Evolutionary conservation across 2,888 invertebrate species (phyloP).

Genomic region (Hirtodrosophila cameraria): DNA sequence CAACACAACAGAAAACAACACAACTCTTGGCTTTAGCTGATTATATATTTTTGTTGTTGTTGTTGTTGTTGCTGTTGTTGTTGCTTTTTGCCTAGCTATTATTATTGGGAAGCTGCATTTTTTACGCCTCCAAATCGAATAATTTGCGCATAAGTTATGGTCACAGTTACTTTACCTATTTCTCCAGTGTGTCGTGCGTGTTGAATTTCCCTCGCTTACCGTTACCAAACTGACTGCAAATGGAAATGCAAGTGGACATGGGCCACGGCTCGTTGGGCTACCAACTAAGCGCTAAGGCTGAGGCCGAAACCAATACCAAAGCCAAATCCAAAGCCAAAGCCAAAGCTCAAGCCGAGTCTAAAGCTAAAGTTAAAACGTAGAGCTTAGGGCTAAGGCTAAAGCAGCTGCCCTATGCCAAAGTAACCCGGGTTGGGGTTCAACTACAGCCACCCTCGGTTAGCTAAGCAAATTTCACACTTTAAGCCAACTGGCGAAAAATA

Average conservation of each 20-base stretch:
- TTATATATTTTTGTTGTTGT: no score
- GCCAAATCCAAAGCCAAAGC: slow-evolving; percentile 13
- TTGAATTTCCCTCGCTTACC: slow-evolving; percentile 73
- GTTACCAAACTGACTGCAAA: slow-evolving; percentile 52
- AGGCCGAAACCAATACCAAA: slow-evolving; percentile 15
- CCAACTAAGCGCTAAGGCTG: slow-evolving; percentile 58
- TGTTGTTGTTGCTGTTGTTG: no score
- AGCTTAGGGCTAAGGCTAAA: slow-evolving; percentile 30
- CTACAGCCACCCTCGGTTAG: slow-evolving; percentile 27
- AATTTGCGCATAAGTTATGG: slow-evolving; percentile 82
- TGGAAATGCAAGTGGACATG: slow-evolving; percentile 53
- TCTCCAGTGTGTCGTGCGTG: slow-evolving; percentile 69
- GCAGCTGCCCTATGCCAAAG: slow-evolving; percentile 39
- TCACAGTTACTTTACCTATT: slow-evolving; percentile 68
- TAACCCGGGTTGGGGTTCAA: slow-evolving; percentile 13
- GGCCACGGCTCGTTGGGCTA: slow-evolving; percentile 75
- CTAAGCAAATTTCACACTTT: slow-evolving; percentile 72
- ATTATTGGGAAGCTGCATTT: slow-evolving; percentile 77
- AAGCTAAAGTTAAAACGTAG: background rate
- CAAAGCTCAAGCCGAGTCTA: background rate
- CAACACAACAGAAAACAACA: slow-evolving; percentile 61
- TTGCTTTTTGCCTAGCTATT: slow-evolving; percentile 30
- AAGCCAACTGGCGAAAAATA: slow-evolving; percentile 14
- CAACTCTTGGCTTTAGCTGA: slow-evolving; percentile 33
- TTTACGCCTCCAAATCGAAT: slow-evolving; percentile 76